A percentile compares a stretch with the other conserved stretches of the same genome.
Evolutionary conservation across 2,888 invertebrate genomes (phyloP).

Genomic region (Ptilodon capucinus): DNA sequence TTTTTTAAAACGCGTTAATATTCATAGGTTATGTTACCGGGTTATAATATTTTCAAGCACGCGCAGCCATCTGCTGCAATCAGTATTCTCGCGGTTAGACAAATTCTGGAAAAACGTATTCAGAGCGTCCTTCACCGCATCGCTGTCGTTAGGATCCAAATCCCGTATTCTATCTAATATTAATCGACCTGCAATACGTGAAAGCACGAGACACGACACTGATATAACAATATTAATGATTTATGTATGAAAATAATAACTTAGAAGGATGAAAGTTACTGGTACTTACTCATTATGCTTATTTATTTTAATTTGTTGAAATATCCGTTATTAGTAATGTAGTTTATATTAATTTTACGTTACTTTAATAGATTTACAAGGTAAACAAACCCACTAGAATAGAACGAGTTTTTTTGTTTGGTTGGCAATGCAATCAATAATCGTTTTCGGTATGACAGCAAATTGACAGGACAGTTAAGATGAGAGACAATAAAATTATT

Average conservation of each 20-base stretch:
- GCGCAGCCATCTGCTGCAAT: conserved; percentile 54
- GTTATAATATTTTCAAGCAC: conserved; percentile 55
- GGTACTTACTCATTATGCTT: conserved; percentile 39
- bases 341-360: not conserved
- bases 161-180: conserved; percentile 61
- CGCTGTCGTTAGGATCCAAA: conserved; percentile 65
- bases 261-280: not conserved
- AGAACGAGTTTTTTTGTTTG: conserved; percentile 24
- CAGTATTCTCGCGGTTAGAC: conserved; percentile 46
- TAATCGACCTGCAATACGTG: conserved; percentile 59
- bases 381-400: conserved; percentile 39
- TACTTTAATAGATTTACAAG: not conserved
- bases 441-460: too few species aligned
- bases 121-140: conserved; percentile 64
- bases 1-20: not conserved
- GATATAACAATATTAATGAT: not conserved
- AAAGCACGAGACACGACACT: not conserved
- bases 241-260: not conserved
- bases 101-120: conserved; percentile 59
- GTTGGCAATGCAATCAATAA: too few species aligned
- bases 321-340: not conserved
- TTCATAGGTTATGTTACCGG: conserved; percentile 66
- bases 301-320: not conserved
- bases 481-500: too few species aligned
- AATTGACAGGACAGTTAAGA: too few species aligned